Base-by-base conservation (phyloP, 2,113 vertebrate species). In the Perca fluviatilis region DNA sequence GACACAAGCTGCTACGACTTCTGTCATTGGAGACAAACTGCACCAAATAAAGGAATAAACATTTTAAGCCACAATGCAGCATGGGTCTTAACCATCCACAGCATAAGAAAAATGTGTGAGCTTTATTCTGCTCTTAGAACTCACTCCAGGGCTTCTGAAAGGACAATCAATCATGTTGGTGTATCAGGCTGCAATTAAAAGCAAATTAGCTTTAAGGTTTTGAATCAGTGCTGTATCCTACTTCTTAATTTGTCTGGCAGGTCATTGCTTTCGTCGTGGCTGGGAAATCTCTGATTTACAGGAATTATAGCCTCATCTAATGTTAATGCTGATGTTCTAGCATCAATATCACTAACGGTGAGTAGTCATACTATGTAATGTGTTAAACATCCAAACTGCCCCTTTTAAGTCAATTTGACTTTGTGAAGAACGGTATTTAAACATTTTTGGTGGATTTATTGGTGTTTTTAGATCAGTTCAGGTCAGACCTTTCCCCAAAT, bases 301-400 rank as follows among this genome's bases (percentile, higher is more conserved):
- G 7, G 46, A 71, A 43, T 69, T 66, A 66, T 18, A 65, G 51
- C 36, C 46, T 61, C 66, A 68, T 43, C 11, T 70, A 51, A 77
- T 84, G n/a, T 19, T 14, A 53, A 66, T 73, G 65, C 47, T 72
- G 25, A 77, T 64, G 30, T 60, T 63, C 58, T 51, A 51, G 11
- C 62, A 43, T 69, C 30, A 54, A 3, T 51, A 43, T 69, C 50
- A 50, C 18, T 69, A 21, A 78, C 60, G 64, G 5, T 27, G n/a
- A 60, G 19, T 23, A 33, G 56, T 46, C 47, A 25, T 58, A 23
- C 30, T 2, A 2, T 10, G 23, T 40, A 6, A 66, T 56, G 13
- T 51, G 36, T 58, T 51, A 15, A 50, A 68, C 8, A 33, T 49
- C 25, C 16, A 49, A 11, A 50, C 6, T 46, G 18, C 8, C 6